Base-by-base conservation (phyloP, 2,888 invertebrate species). In the Lasioglossum calceatum region DNA sequence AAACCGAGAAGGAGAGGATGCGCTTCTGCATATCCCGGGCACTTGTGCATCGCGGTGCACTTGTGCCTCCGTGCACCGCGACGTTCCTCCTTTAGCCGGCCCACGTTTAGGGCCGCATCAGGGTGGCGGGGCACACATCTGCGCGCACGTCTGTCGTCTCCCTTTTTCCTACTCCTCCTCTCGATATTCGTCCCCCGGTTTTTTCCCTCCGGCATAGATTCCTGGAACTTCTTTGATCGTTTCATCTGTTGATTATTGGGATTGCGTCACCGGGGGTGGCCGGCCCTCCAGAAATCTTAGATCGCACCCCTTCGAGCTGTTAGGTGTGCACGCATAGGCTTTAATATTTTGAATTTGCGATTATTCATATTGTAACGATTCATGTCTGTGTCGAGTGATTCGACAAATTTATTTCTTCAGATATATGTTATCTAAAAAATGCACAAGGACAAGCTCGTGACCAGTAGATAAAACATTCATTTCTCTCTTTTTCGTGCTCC, bases 41-140 rank as follows among this genome's bases (percentile, higher is more conserved):
- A 86, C 84, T 83, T 84, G 87, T 82, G 85, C 84, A 82, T 80
- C 84, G 82, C 84, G 82, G 19, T 88, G 88, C 89, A 89, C 89
- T 90, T 89, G 89, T 54, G 23, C 83, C 88, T 78, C 70, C 58
- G 67, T 78, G 10, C 54, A 78, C 72, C 67, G 77, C 73, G 64
- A 58, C 75, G 77, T 44, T 36, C 47, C 54, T 75, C 42, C 61
- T 39, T 70, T 54, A 54, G 50, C 54, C 71, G 14, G 70, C 58
- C 75, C 58, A 47, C 71, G 27, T 54, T 54, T n/a, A n/a, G 77
- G 83, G 71, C 47, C 83, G 80, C 79, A 64, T 84, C 85, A 78
- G 85, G 86, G 84, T 86, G 81, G 71, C 75, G 58, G 79, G 79
- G n/a, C 54, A 36, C 83, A 87, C 88, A 88, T 89, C 88, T 89